Evolutionary conservation across 2,797 vertebrate species (phyloP), one percentile per base, ranked within the genome.

Genomic region (Falco biarmicus): DNA sequence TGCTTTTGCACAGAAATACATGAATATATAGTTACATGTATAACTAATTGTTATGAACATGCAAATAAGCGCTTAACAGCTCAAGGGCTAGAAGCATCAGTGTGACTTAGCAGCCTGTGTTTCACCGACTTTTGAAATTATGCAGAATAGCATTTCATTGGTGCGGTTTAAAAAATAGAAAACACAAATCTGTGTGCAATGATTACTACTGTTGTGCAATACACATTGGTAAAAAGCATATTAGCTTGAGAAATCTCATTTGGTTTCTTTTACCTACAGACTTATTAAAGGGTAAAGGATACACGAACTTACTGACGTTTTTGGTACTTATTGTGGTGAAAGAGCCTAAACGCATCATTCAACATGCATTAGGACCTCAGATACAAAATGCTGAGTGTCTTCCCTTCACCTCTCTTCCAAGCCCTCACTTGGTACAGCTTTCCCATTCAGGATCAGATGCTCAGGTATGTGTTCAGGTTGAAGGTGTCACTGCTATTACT

Each of bases 351-450:
- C 34, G 5, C 5, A 70, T 41, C 6, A 41, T 31, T 57, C 77
- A 76, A 47, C 2, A 2, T 37, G 16, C 24, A 65, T 53, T 59
- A 41, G 14, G 13, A 66, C 14, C n/a, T 32, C 31, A 50, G 5
- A 59, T 26, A 18, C 8, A 51, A 77, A 71, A 53, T 50, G 34
- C 24, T 53, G 34, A 50, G 37, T n/a, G 3, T 50, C 12, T 14
- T 32, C 31, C 31, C 59, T 53, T 41, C 8, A 12, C 13, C 2
- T 19, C 11, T 79, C 16, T 71, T 92, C 20, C 50, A 76, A 60
- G 21, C 5, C 15, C 22, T 41, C 2, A 2, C 4, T 59, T 68
- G 26, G 5, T 3, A 2, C 3, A 13, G 3, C 8, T 71, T 63
- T 56, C 24, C 21, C 15, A 25, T 50, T 53, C 25, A 31, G 13